Conservation (phyloP, 2,113 vertebrate species). For the Dasyurus viverrinus region DNA sequence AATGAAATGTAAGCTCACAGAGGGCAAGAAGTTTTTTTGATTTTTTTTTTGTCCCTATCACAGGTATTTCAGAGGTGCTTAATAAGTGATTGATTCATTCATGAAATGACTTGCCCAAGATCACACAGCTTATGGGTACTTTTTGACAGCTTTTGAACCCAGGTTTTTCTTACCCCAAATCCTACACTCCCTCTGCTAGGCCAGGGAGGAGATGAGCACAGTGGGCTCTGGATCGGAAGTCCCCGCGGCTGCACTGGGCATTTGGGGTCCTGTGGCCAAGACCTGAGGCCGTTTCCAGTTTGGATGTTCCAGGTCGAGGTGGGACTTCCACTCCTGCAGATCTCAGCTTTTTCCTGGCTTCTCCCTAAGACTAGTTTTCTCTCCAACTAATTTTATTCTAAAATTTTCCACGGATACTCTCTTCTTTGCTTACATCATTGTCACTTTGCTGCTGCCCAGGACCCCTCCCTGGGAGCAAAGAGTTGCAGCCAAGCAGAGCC, state of each 20-base stretch:
- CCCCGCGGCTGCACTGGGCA: not conserved
- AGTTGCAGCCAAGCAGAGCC: not conserved
- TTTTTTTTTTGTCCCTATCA: not conserved
- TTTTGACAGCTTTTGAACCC: not conserved
- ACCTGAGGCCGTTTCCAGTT: not conserved
- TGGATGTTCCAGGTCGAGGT: not conserved
- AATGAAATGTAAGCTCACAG: too few species aligned
- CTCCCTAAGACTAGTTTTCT: accelerated
- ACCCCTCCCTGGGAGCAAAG: not conserved
- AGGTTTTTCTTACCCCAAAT: not conserved
- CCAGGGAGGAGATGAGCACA: not conserved
- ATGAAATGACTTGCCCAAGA: not conserved
- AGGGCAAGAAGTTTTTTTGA: not conserved
- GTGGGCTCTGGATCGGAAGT: not conserved
- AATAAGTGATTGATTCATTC: not conserved
- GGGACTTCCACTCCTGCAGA: not conserved
- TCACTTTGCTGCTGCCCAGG: not conserved
- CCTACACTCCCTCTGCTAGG: not conserved
- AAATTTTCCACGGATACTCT: not conserved
- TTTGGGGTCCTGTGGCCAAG: not conserved
- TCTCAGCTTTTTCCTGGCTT: not conserved
- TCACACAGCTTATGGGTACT: not conserved
- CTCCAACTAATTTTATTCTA: accelerated
- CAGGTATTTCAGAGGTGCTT: not conserved
- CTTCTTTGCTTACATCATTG: not conserved